Evolutionary conservation across 2,888 invertebrate species (phyloP).

Genomic region (Nymphalis c-album): DNA sequence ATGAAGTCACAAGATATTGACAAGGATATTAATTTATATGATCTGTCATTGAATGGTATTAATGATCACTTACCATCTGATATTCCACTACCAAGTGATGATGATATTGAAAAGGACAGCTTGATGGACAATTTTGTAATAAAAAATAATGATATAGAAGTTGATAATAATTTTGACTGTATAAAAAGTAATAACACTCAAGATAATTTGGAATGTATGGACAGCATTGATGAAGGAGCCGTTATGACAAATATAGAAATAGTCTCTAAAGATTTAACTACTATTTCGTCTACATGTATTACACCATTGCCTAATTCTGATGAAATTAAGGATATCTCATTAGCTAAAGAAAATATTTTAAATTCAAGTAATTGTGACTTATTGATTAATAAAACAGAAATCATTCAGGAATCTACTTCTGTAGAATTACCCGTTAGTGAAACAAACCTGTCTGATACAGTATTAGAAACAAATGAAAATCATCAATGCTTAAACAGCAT

Average conservation of each 20-base stretch:
- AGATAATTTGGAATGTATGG: constrained; percentile 2
- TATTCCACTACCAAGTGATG: constrained; percentile 29
- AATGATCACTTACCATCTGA: constrained; percentile 25
- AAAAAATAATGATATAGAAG: not conserved
- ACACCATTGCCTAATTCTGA: not conserved
- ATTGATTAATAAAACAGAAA: not conserved
- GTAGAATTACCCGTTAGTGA: not conserved
- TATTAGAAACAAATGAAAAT: not conserved
- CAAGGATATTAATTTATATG: not conserved
- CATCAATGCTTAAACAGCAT: not conserved
- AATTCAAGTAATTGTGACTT: not conserved
- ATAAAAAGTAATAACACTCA: not conserved
- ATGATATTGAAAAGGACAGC: constrained; percentile 21
- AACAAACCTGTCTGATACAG: not conserved
- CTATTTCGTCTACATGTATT: not conserved
- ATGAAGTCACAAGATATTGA: not conserved
- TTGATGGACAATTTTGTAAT: not conserved
- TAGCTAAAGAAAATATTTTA: too few relatives aligned
- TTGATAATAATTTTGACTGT: not conserved
- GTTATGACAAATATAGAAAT: not conserved
- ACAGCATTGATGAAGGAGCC: not conserved
- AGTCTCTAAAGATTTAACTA: not conserved
- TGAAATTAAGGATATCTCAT: too few relatives aligned
- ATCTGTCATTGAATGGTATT: constrained; percentile 25
- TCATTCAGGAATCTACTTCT: constrained; percentile 1